Conservation (phyloP, 2,113 vertebrate species). For the Pangasianodon gigas region DNA sequence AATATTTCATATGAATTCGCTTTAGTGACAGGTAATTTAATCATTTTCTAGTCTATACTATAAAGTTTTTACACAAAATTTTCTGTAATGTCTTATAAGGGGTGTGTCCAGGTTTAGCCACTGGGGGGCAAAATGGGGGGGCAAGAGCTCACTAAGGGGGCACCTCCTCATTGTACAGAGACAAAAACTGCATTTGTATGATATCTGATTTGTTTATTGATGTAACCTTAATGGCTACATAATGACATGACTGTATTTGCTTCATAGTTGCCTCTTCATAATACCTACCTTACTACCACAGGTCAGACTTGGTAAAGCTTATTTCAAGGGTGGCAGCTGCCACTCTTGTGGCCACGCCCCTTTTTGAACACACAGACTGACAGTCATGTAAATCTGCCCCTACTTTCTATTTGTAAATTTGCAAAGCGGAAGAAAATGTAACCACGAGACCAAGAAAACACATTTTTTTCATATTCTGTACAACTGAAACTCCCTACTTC, state of each 20-base stretch:
- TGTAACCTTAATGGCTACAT: neutral
- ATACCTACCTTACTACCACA: neutral
- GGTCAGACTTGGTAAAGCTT: neutral
- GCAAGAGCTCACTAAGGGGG: neutral
- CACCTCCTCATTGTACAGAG: neutral
- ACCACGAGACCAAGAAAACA: neutral
- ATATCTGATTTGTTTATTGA: neutral
- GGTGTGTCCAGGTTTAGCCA: neutral
- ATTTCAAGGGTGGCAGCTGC: neutral
- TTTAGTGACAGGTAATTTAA: neutral
- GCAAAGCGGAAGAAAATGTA: neutral
- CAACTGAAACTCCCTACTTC: neutral
- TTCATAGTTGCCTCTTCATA: too few relatives aligned
- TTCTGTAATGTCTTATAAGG: neutral
- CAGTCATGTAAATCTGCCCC: neutral
- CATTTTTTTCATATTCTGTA: neutral
- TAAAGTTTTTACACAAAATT: neutral
- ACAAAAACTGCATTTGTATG: neutral
- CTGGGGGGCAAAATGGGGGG: neutral
- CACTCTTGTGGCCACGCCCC: neutral
- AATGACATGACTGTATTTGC: neutral
- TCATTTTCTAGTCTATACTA: neutral
- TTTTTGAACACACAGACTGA: neutral
- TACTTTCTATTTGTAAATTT: neutral
- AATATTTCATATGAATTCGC: neutral